Base-by-base conservation (phyloP, 1,140 invertebrate species). In the Ruditapes philippinarum region DNA sequence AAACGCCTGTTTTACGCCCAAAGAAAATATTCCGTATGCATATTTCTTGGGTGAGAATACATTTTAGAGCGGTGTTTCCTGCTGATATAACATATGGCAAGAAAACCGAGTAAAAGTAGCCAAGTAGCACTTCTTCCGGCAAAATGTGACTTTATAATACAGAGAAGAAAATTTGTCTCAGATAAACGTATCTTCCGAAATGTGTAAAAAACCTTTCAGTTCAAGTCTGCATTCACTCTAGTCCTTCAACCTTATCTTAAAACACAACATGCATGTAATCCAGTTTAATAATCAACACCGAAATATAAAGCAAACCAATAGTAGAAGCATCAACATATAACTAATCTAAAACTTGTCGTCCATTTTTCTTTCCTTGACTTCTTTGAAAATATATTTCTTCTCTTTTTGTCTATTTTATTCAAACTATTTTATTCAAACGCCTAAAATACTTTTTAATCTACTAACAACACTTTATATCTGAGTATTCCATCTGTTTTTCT, bases 251-350 rank as follows among this genome's bases (percentile, higher is more conserved):
- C 22, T 22, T 4, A 54, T 54, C n/a, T 28, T 11, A n/a, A 5
- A 45, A 45, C 42, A 57, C 38, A 7, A 22, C 33, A 70, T 33
- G 33, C 65, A 70, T 38, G 9, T 70, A 70, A 70, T 38, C 65
- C 65, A 38, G 36, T 70, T 17, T 9, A 38, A 70, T 11, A 9
- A 38, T 19, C 14, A 70, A 70, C 36, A 70, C 65, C 33, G 42
- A 78, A 51, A 73, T 25, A 36, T 51, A 51, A 78, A 78, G 74
- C 74, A 78, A 45, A 78, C 14, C 45, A n/a, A 78, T 22, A 78
- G 45, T 51, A 51, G 42, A 49, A 78, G 74, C 74, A 19, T 19
- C 45, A 78, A 49, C 31, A 54, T 19, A 14, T n/a, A 17, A 49
- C 70, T 74, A 74, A 1, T 49, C 40, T 74, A 74, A 51, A 25